Evolutionary conservation across 2,113 vertebrate species (phyloP), one percentile per base, ranked within the genome.

Genomic region (Phodopus roborovskii): DNA sequence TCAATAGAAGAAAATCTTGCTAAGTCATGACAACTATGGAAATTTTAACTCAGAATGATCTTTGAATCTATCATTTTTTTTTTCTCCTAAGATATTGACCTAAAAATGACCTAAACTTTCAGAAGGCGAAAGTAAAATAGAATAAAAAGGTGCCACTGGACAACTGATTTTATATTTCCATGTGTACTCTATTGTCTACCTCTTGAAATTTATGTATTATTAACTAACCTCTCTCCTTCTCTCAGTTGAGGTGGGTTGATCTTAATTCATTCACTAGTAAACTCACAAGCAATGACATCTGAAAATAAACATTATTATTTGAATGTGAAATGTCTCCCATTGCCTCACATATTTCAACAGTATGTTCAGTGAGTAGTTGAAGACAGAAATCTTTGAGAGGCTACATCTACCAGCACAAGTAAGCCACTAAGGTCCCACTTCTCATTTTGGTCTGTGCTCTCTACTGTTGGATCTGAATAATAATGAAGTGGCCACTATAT

Each of bases 31-130:
- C 9, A 91, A 26, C 77, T 83, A 50, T 58, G 4, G 71, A 92
- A 87, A 79, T 48, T 2, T 53, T 58, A 92, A 73, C 53, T 82
- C 9, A 73, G 58, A 82, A 58, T 30, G 11, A 66, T 79, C 7
- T 81, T 26, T 28, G 22, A 39, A 68, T 77, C 5, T 75, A 45
- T 82, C 66, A 60, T 91, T 74, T 95, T 88, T 78, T 91, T 74
- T 95, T 88, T 78, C 22, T 7, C 7, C 64, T 68, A 92, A 88
- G 84, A 71, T 68, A 82, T 48, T 73, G 58, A 85, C 20, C 15
- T 16, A 36, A 58, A 75, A 88, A 13, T 91, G 7, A 13, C 36
- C 68, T 84, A 84, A 42, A 39, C 16, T 24, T 89, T 62, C 58
- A 45, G 30, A 75, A 48, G 60, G 19, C 10, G n/a, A 70, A 95